phyloP scores from a whole-genome alignment of 37 sponge, comb jelly and placozoan species.

The Tethya wilhelma region DNA sequence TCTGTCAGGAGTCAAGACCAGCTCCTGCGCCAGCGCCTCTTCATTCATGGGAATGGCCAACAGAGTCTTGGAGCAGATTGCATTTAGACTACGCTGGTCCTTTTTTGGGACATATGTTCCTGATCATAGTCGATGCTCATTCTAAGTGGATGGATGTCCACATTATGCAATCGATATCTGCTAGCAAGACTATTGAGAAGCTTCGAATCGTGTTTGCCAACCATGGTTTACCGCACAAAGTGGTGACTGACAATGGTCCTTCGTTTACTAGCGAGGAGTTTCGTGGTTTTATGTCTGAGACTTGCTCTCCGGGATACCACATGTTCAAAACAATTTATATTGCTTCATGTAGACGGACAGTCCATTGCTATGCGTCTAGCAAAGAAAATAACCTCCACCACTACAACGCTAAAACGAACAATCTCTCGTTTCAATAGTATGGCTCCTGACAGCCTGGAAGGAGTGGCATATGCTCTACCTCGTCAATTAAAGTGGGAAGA shows the following conservation, averaged over 20 bases:
- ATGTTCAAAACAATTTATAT: too few species aligned
- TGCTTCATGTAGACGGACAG: too few species aligned
- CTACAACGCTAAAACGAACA: too few species aligned
- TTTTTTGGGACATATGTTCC: conserved; percentile 37
- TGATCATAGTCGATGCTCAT: conserved; percentile 54
- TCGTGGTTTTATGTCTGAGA: conserved; percentile 3
- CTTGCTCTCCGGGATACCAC: too few species aligned
- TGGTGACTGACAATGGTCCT: conserved; percentile 52
- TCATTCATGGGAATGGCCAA: conserved; percentile 61
- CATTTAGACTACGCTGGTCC: conserved; percentile 62
- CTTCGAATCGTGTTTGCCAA: conserved; percentile 30
- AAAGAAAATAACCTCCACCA: too few species aligned
- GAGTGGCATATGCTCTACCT: too few species aligned
- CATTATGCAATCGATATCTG: conserved; percentile 13
- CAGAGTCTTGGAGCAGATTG: conserved; percentile 45
- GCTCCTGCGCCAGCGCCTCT: conserved; percentile 34
- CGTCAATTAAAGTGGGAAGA: too few species aligned
- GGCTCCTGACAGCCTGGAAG: too few species aligned
- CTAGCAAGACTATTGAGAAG: conserved; percentile 19
- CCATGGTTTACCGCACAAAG: conserved; percentile 33
- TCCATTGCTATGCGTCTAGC: too few species aligned
- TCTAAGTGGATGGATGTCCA: conserved; percentile 60
- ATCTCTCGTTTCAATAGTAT: too few species aligned
- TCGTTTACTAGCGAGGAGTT: conserved; percentile 49
- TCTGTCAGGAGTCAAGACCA: conserved; percentile 10